A percentile compares a stretch with the other conserved stretches of the same genome.
phyloP scores from a whole-genome alignment of 2,888 invertebrate species.

The Lepidonotus clava region DNA sequence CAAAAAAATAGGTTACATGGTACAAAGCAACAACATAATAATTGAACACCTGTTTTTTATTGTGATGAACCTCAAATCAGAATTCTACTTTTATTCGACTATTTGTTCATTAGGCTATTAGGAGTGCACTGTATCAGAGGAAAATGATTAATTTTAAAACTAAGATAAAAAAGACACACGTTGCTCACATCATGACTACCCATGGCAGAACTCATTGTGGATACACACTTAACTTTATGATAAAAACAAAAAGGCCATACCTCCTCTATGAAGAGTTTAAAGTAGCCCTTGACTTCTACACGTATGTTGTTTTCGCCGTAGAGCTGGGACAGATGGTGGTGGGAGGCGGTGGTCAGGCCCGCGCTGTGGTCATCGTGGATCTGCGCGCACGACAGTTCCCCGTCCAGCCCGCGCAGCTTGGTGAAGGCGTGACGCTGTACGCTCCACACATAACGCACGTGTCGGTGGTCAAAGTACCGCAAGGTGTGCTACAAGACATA shows the following conservation, averaged over 20 bases:
- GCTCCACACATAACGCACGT: slow-evolving; percentile 77
- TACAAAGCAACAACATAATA: no score
- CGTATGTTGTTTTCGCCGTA: slow-evolving; percentile 82
- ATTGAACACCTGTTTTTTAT: no score
- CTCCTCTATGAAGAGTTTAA: slow-evolving; percentile 81
- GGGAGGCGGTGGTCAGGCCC: neutral
- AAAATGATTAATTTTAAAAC: no score
- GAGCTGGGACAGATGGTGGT: slow-evolving; percentile 72
- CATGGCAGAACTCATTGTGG: no score
- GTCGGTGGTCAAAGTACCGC: slow-evolving; percentile 76
- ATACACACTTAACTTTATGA: no score
- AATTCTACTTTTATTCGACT: no score
- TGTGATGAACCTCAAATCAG: no score
- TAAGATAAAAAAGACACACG: no score
- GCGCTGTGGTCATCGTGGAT: neutral
- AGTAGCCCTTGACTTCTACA: slow-evolving; percentile 81
- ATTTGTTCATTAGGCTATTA: no score
- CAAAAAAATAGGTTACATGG: no score
- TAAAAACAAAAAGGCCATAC: slow-evolving; percentile 68
- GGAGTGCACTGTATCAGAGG: no score
- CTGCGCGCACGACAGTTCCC: slow-evolving; percentile 70
- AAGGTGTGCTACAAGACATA: slow-evolving; percentile 45
- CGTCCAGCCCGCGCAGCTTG: slow-evolving; percentile 74
- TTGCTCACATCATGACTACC: no score
- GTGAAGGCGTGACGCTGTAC: slow-evolving; percentile 66